Base-by-base conservation (phyloP, 2,888 invertebrate species). In the Synergus itoensis region DNA sequence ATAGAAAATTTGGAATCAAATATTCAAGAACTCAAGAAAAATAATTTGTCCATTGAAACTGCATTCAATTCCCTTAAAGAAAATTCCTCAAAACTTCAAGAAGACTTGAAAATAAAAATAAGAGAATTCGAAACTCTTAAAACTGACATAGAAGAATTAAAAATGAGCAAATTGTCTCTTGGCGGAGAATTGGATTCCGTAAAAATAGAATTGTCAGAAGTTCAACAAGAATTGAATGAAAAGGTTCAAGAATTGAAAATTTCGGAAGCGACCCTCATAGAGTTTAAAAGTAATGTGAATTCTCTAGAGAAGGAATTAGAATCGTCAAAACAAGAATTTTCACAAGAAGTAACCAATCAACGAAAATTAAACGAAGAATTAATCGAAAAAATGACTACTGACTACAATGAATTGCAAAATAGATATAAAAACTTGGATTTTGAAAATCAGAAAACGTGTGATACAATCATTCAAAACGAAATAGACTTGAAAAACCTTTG, bases 61-160 rank as follows among this genome's bases (percentile, higher is more conserved):
- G 80, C 85, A 18, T 81, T 83, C n/a, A 78, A 82, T 41, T 18
- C n/a, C 18, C 1, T 75, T 11, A 81, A 77, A 18, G 75, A 82
- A 45, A 77, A 80, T 28, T 28, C 75, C 16, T 5, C 12, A 5
- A 62, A 28, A 28, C 1, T 62, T 62, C 28, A 62, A 62, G 28
- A 12, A 28, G 28, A 28, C 5, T 62, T 62, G 28, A 1, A 12
- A 14, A 7, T 28, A 21, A 62, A 62, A 62, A 62, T 62, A 3
- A 62, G 28, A 62, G 28, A 62, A 14, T 1, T 14, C 7, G 62
- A 62, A 62, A 12, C 62, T 14, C 62, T 62, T 1, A 28, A 62
- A 62, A 62, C 14, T 14, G 62, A 62, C 7, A 5, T 62, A 14
- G 62, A 62, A 28, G 62, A 62, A 62, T 62, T 62, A 14, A 62